These are phyloP conservation scores for Drosophila willistoni DNA, from an alignment of 1,140 invertebrate species.

Conservation along the genomic window DNA sequence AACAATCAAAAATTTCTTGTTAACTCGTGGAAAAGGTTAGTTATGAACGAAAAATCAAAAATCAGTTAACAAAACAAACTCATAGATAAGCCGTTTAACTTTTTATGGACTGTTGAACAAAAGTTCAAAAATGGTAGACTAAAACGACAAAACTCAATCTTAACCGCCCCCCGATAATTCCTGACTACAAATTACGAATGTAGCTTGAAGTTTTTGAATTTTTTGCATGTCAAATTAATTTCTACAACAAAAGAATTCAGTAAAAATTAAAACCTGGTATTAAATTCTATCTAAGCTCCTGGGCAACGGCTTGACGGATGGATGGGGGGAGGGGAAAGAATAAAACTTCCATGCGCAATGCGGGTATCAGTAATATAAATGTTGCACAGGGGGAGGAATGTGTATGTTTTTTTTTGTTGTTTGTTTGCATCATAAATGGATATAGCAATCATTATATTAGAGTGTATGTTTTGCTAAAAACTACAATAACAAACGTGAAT, in stretches of 20 bases:
- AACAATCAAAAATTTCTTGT: neutral
- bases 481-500: neutral
- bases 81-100: neutral
- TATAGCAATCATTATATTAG: constrained; percentile 4
- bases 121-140: neutral
- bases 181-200: neutral
- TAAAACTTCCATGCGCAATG: neutral
- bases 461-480: neutral
- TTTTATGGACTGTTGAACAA: neutral
- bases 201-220: neutral
- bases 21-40: neutral
- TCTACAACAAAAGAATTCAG: neutral
- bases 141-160: neutral
- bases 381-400: neutral
- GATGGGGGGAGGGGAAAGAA: neutral
- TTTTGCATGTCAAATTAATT: neutral
- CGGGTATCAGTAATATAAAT: no score
- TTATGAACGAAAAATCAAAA: neutral
- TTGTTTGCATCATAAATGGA: neutral
- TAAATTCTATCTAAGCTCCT: neutral
- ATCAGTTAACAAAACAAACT: neutral
- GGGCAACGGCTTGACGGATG: neutral
- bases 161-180: neutral
- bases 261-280: neutral
- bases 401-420: neutral